phyloP scores from a whole-genome alignment of 2,797 vertebrate genomes.

The Molossus alvarezi region DNA sequence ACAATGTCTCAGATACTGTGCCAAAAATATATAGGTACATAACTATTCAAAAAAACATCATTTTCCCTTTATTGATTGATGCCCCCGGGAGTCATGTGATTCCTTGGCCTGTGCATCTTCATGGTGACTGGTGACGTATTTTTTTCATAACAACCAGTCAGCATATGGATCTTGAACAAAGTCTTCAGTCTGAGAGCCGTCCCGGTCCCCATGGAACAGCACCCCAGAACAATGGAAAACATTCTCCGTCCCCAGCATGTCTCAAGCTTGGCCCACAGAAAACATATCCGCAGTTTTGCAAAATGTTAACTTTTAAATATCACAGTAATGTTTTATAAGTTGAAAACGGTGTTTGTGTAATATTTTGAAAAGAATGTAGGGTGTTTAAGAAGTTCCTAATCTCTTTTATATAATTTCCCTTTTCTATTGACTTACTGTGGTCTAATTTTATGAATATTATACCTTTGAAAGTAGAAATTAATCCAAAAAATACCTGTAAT shows the following conservation, averaged over 20 bases:
- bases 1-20: not conserved
- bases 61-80: not conserved
- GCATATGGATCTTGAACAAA: not conserved
- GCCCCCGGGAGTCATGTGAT: not conserved
- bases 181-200: not conserved
- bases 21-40: not conserved
- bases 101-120: not conserved
- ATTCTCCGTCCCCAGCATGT: not conserved
- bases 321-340: not conserved
- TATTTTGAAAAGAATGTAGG: not conserved
- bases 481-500: not conserved
- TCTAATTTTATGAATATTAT: not conserved
- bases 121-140: not conserved
- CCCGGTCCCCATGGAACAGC: too few species aligned
- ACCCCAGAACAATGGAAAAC: not conserved
- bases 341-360: not conserved
- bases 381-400: not conserved
- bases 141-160: not conserved
- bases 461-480: constrained; percentile 10
- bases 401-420: not conserved
- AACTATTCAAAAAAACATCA: not conserved
- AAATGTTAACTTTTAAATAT: constrained; percentile 1
- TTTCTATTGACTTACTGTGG: not conserved
- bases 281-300: not conserved
- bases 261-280: not conserved